These are phyloP conservation scores for Apocheima hispidaria DNA, from an alignment of 2,888 invertebrate species.

Conservation along the genomic window DNA sequence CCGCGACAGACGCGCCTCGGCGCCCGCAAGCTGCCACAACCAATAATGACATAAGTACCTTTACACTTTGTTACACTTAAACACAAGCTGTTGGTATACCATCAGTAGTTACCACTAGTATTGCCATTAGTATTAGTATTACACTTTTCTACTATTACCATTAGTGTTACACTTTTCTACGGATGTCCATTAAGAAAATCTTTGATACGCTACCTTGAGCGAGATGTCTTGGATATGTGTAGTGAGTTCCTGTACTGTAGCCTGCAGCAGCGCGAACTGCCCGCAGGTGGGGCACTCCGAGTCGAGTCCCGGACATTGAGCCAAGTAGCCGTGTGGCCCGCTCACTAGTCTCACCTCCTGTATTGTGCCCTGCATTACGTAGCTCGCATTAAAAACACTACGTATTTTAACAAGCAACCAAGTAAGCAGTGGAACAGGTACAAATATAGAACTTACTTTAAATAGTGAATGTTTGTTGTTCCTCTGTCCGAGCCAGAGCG, in stretches of 20 bases:
- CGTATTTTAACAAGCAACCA: background rate
- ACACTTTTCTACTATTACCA: too few relatives aligned
- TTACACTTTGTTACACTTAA: background rate
- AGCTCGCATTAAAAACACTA: background rate
- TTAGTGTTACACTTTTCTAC: background rate
- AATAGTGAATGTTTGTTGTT: conserved; percentile 94
- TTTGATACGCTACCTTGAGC: conserved; percentile 88
- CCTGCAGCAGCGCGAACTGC: conserved; percentile 93
- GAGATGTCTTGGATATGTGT: conserved; percentile 93
- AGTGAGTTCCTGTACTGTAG: conserved; percentile 92
- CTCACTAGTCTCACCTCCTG: conserved; percentile 95
- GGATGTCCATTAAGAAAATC: background rate
- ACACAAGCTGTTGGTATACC: background rate
- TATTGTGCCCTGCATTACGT: conserved; percentile 90
- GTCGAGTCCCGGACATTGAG: conserved; percentile 94
- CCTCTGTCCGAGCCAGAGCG: conserved; percentile 95
- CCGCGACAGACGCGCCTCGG: conserved; percentile 91
- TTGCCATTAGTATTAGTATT: too few relatives aligned
- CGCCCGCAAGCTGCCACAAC: conserved; percentile 89
- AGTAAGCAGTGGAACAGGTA: background rate
- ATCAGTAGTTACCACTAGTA: too few relatives aligned
- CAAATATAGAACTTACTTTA: conserved; percentile 87
- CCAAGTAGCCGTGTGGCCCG: conserved; percentile 94
- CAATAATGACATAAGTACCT: conserved; percentile 39
- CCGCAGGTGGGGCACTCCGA: conserved; percentile 96